phyloP scores from a whole-genome alignment of 2,113 vertebrate genomes.

The Puntigrus tetrazona region DNA sequence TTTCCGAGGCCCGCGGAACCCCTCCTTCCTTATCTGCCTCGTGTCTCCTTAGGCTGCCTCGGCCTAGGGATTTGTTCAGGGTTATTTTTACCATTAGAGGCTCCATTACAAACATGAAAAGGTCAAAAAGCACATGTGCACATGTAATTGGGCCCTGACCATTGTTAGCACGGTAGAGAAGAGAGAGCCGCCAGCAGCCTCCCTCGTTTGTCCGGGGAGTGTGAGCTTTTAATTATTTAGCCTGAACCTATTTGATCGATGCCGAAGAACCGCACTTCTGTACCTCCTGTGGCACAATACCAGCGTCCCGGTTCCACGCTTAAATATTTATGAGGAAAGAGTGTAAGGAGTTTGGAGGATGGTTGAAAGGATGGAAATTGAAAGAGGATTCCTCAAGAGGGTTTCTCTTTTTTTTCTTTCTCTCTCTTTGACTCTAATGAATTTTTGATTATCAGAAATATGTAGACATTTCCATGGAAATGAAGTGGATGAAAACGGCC shows the following conservation, averaged over 20 bases:
- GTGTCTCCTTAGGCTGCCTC: conserved; percentile 28
- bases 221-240: conserved; percentile 61
- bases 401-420: not conserved
- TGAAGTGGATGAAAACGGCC: conserved; percentile 1
- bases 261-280: conserved; percentile 44
- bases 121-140: conserved; percentile 35
- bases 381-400: conserved; percentile 38
- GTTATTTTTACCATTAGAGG: conserved; percentile 50
- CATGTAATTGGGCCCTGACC: conserved; percentile 43
- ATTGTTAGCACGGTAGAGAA: conserved; percentile 44
- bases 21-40: conserved; percentile 8
- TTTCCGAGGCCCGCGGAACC: not conserved
- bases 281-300: conserved; percentile 56
- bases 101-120: conserved; percentile 46
- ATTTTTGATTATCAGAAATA: conserved; percentile 43
- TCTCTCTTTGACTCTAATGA: conserved; percentile 38
- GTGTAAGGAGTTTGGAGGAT: conserved; percentile 10
- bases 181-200: conserved; percentile 33
- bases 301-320: conserved; percentile 47
- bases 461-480: conserved; percentile 16
- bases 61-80: conserved; percentile 29
- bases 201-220: conserved; percentile 49
- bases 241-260: conserved; percentile 59
- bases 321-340: conserved; percentile 61
- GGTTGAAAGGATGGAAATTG: conserved; percentile 23